Percentiles rank a stretch among this genome's conserved stretches.
These are phyloP conservation scores for Hypomecis punctinalis DNA, from an alignment of 2,888 invertebrate genomes.

Conservation along the genomic window DNA sequence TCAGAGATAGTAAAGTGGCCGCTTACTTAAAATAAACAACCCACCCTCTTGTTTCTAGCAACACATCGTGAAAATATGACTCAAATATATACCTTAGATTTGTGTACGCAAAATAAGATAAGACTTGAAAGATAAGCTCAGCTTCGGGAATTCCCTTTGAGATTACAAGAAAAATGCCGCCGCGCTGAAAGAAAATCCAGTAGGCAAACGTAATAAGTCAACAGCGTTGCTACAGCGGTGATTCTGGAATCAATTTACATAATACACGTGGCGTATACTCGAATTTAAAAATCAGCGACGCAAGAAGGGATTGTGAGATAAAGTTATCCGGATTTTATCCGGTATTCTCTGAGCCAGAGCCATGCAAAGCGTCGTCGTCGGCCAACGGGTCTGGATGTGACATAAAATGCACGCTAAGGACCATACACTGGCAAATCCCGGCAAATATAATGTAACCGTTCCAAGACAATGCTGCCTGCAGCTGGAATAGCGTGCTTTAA, in stretches of 20 bases:
- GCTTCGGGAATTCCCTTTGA: slow-evolving; percentile 41
- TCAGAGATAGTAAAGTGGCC: slow-evolving; percentile 46
- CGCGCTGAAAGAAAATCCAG: slow-evolving; percentile 41
- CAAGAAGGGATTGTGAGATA: slow-evolving; percentile 63
- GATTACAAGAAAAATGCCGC: slow-evolving; percentile 44
- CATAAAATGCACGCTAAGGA: slow-evolving; percentile 63
- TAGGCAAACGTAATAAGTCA: slow-evolving; percentile 52
- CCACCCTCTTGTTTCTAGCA: slow-evolving; percentile 22
- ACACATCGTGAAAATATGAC: slow-evolving; percentile 28
- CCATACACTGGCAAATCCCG: slow-evolving; percentile 48
- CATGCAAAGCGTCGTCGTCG: slow-evolving; percentile 62
- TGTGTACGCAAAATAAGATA: slow-evolving; percentile 29
- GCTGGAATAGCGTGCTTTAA: slow-evolving; percentile 30
- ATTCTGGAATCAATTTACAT: slow-evolving; percentile 68
- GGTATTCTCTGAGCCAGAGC: slow-evolving; percentile 52
- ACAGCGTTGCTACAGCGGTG: slow-evolving; percentile 48
- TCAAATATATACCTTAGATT: slow-evolving; percentile 25
- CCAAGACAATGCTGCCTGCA: slow-evolving; percentile 47
- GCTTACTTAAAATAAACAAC: slow-evolving; percentile 43
- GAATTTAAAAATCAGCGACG: slow-evolving; percentile 70
- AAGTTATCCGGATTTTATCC: slow-evolving; percentile 68
- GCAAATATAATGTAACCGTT: slow-evolving; percentile 50
- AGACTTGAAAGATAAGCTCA: slow-evolving; percentile 35
- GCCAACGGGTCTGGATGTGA: slow-evolving; percentile 56
- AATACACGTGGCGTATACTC: slow-evolving; percentile 63